Base-by-base conservation (phyloP, 2,888 invertebrate species). In the Euclidia mi region DNA sequence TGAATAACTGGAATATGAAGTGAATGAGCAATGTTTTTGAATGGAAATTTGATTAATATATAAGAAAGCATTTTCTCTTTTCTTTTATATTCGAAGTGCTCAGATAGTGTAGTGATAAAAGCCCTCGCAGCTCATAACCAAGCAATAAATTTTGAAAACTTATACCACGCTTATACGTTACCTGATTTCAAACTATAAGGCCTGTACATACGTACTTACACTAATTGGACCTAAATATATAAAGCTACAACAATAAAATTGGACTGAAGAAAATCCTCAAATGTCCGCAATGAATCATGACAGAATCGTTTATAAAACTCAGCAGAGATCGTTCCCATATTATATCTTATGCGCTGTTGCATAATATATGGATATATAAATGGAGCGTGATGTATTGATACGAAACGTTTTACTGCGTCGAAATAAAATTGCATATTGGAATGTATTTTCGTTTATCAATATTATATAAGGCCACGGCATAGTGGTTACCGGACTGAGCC, bases 281-380 rank as follows among this genome's bases (percentile, higher is more conserved):
- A 11, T n/a, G 38, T 11, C 38, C 17, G 38, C 3, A 35, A 35
- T 10, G 18, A n/a, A n/a, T n/a, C n/a, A n/a, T n/a, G n/a, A n/a
- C 18, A 12, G 29, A 18, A 17, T 31, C 12, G 12, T 29, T 28
- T 43, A 29, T 17, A 42, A 50, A 37, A 50, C 25, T 35, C 41
- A 15, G 35, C 34, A 3, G 18, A 15, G 7, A 46, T 29, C 20
- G 38, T 38, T 38, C 15, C 15, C 11, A 38, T 31, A 17, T 38
- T 10, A 35, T n/a, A 20, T 44, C 31, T 52, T 46, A 43, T 46
- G 40, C 37, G 40, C 15, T 43, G 28, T 47, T 56, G 44, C 48
- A 61, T 49, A 56, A 51, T 46, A 37, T n/a, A n/a, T n/a, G n/a
- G n/a, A n/a, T n/a, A n/a, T n/a, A n/a, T 56, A 62, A 56, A 56